Conservation (phyloP, 2,797 vertebrate genomes). For the Anableps anableps region DNA sequence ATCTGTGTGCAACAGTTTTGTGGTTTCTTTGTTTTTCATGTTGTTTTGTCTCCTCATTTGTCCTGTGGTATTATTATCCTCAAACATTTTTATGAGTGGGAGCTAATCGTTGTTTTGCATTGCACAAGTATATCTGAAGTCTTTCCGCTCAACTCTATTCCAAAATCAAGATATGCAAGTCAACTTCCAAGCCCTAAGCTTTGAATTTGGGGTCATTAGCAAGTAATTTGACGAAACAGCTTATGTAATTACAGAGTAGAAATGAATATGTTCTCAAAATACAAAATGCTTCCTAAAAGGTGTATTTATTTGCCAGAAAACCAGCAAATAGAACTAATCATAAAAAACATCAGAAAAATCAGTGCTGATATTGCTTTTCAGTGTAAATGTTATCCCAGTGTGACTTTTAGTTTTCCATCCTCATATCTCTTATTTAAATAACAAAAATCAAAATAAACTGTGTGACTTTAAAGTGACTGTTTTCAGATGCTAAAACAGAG, state of each 20-base stretch:
- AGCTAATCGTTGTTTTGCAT: neutral
- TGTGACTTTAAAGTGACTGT: neutral
- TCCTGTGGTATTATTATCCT: neutral
- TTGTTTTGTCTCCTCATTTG: neutral
- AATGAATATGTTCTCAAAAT: neutral
- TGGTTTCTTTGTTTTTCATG: neutral
- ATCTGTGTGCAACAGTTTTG: neutral
- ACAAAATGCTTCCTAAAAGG: neutral
- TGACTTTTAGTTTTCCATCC: neutral
- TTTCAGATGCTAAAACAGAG: neutral
- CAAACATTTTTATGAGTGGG: neutral
- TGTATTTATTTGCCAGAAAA: neutral
- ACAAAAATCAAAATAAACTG: neutral
- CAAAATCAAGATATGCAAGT: neutral
- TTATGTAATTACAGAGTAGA: neutral
- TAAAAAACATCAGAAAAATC: neutral
- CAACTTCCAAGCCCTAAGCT: neutral
- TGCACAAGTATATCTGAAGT: neutral
- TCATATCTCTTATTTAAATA: neutral
- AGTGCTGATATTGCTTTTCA: neutral
- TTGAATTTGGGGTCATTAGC: neutral
- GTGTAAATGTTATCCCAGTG: neutral
- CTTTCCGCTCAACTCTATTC: neutral
- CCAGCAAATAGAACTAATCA: neutral
- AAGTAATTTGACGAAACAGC: neutral